Conservation (phyloP, 2,113 vertebrate species). For the Chaenogobius annularis region DNA sequence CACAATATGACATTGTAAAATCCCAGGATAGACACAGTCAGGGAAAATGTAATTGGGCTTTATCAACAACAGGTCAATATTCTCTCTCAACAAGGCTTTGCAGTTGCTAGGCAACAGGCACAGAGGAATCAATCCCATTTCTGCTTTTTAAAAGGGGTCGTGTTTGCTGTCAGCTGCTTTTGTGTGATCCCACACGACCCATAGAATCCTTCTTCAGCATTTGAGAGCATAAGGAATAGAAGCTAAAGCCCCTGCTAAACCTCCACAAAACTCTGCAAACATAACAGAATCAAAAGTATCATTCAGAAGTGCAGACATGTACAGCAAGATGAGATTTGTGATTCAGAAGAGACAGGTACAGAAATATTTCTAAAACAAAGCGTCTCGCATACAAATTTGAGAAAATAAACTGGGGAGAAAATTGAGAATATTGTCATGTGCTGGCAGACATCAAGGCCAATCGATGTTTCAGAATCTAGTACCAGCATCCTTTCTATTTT, state of each 20-base stretch:
- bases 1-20: conserved; percentile 50
- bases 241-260: conserved; percentile 9
- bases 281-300: background rate
- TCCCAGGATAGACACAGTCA: conserved; percentile 40
- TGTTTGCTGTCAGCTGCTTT: conserved; percentile 60
- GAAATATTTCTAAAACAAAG: no score
- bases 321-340: background rate
- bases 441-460: background rate
- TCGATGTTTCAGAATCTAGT: background rate
- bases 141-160: conserved; percentile 59
- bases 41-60: conserved; percentile 67
- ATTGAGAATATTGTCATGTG: background rate
- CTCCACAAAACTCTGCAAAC: conserved; percentile 9
- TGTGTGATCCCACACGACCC: conserved; percentile 46
- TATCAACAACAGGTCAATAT: conserved; percentile 75
- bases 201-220: conserved; percentile 30
- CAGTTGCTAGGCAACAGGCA: conserved; percentile 74
- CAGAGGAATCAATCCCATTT: conserved; percentile 68
- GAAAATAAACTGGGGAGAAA: no score
- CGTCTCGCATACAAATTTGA: background rate
- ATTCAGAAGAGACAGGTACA: background rate
- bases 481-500: background rate
- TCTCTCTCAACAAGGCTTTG: conserved; percentile 59
- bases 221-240: conserved; percentile 17
- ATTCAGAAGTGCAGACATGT: background rate